Evolutionary conservation across 30 jellyfish, hydroid and myxozoan genomes (phyloP), one percentile per base, ranked within the genome.

Genomic region (Pseudorhiza aurosa): DNA sequence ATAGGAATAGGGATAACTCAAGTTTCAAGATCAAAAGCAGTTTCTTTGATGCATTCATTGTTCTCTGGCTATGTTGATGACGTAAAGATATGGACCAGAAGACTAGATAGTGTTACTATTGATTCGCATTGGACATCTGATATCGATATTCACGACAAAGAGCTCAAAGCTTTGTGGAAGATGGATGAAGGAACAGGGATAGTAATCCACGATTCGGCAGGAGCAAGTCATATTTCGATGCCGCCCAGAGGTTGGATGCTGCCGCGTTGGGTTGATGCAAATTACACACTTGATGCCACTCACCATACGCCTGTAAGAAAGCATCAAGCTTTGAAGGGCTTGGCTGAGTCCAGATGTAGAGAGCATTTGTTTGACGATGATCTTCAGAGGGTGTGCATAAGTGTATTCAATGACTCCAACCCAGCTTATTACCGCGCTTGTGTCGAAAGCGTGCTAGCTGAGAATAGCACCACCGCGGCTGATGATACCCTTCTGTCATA

Each of bases 171-270:
- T 6, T 57, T 27, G 0, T 81, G 92, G 92, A 81, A 65, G 17
- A 65, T 81, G 84, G 85, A 81, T 57, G 92, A 81, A 81, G 92
- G 92, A 1, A 19, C 80, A 0, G 92, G 92, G 22, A 30, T 55
- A 0, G 50, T 55, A 12, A 26, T 44, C 12, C 84, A 81, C 25
- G 92, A 81, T 44, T 53, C 73, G 21, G 49, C 67, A 7, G 89
- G 82, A 40, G 21, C 24, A 10, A 77, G 63, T 63, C 22, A 77
- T 51, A 59, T 77, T 25, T 21, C 32, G 6, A 77, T 77, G 89
- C 81, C 89, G 12, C 89, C 89, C 1, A 10, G 47, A 44, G 89
- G 89, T 1, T 77, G 89, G 89, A 46, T 60, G 27, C 62, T 24
- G 51, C 89, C 89, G 4, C 22, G 33, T 24, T 77, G 89, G 89